Evolutionary conservation across 2,113 vertebrate species (phyloP), one percentile per base, ranked within the genome.

Genomic region (Egretta garzetta): DNA sequence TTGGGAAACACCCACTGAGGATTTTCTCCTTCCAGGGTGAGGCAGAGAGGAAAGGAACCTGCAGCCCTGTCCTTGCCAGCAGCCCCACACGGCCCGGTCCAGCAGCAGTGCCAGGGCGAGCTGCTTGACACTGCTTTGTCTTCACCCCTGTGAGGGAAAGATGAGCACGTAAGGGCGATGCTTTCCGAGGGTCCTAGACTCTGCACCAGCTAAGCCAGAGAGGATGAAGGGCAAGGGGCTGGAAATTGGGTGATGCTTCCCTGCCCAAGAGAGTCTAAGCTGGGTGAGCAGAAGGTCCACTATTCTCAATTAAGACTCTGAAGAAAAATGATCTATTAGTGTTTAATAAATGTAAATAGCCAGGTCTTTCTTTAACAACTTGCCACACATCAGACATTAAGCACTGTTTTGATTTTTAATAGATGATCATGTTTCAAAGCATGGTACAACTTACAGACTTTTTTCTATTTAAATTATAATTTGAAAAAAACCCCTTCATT

Each of bases 1-100:
- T n/a, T 3, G 5, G 32, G 19, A 22, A 52, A 50, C 12, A 52
- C 27, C 37, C 37, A 27, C 35, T 9, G 35, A 24, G 8, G 30
- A 24, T 23, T 84, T 72, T n/a, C 47, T 72, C 24, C 47, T 52
- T 72, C 47, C 37, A 35, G 24, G 30, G 11, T 30, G 30, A 63
- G 37, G 47, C 59, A 23, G 47, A 70, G 37, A 52, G 6, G n/a
- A 20, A 53, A 52, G n/a, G 33, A 72, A 11, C 22, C 26, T 1
- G 0, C 49, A 55, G 37, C 50, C 18, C 35, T 58, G 64, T 22
- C 56, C 50, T 26, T 6, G 0, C n/a, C 21, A 45, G 35, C 80
- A 43, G 30, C 22, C 10, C 0, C 22, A 5, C 11, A 2, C 32
- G 35, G 26, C 32, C 39, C 1, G 2, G 22, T 11, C 45, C 4